Evolutionary conservation across 2,797 vertebrate species (phyloP), one percentile per base, ranked within the genome.

Genomic region (Pseudochromis fuscus): DNA sequence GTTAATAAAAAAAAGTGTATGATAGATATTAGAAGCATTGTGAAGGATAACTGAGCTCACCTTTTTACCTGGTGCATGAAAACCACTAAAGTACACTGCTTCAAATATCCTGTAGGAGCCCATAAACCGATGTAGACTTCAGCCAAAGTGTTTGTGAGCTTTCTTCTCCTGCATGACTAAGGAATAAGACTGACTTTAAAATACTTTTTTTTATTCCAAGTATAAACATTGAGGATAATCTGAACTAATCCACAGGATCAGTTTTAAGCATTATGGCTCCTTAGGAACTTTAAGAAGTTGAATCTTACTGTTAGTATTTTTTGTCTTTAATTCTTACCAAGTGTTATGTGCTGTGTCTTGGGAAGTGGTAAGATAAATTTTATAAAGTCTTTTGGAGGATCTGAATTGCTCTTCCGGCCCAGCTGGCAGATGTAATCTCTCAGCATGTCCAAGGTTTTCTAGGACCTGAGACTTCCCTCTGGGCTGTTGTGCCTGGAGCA

Each of bases 391-490:
- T 44, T 44, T 24, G 1, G 16, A n/a, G 51, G 35, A 53, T 52
- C 37, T 45, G 35, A 53, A 40, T 38, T 0, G 27, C 24, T 66
- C 18, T 68, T 24, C 12, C 1, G 18, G 19, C 18, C 31, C 48
- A 73, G 42, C 28, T 64, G 4, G 33, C 56, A 50, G 35, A 64
- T 67, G 24, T 24, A 24, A 28, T 73, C 38, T 79, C 50, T 62
- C 66, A 69, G 52, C 35, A 31, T 57, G 38, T 57, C 18, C 10
- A 4, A 25, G 42, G 38, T 65, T 49, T 58, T 73, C 1, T 40
- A 40, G 31, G 59, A 48, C 27, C 42, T 35, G 24, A 27, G 35
- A 56, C 49, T 75, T 75, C 44, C 28, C n/a, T 65, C 12, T 1
- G 4, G 52, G 62, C 46, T 56, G 7, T 60, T 60, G 40, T 27